phyloP scores from a whole-genome alignment of 2,113 vertebrate species.

The Cebidichthys violaceus region DNA sequence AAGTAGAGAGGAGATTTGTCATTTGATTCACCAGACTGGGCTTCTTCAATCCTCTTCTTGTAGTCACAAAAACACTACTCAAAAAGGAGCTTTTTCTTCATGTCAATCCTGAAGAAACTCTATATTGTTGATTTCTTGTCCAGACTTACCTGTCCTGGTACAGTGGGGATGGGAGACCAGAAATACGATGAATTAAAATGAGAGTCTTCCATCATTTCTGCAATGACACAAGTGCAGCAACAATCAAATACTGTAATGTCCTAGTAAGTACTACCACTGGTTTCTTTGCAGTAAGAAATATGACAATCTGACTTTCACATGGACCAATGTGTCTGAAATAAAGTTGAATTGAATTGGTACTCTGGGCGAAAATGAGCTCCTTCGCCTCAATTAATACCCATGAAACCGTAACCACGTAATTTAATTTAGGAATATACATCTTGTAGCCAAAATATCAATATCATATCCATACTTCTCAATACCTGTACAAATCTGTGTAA shows the following conservation, averaged over 20 bases:
- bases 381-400: background rate
- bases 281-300: background rate
- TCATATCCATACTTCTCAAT: background rate
- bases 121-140: background rate
- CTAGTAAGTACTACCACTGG: background rate
- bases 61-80: background rate
- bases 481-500: background rate
- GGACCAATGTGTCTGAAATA: background rate
- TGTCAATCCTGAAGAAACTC: background rate
- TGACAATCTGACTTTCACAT: background rate
- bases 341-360: background rate
- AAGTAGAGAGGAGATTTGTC: background rate
- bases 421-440: background rate
- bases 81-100: background rate
- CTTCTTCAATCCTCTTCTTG: background rate
- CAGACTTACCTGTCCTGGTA: slow-evolving; percentile 91
- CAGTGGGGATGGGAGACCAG: slow-evolving; percentile 95
- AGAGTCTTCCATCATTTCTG: slow-evolving; percentile 99
- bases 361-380: background rate
- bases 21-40: background rate
- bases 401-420: background rate
- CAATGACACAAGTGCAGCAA: slow-evolving; percentile 66
- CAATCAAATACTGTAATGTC: background rate
- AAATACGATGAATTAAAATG: slow-evolving; percentile 99
- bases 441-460: background rate